Conservation (phyloP, 2,113 vertebrate genomes). For the Paratilapia polleni region DNA sequence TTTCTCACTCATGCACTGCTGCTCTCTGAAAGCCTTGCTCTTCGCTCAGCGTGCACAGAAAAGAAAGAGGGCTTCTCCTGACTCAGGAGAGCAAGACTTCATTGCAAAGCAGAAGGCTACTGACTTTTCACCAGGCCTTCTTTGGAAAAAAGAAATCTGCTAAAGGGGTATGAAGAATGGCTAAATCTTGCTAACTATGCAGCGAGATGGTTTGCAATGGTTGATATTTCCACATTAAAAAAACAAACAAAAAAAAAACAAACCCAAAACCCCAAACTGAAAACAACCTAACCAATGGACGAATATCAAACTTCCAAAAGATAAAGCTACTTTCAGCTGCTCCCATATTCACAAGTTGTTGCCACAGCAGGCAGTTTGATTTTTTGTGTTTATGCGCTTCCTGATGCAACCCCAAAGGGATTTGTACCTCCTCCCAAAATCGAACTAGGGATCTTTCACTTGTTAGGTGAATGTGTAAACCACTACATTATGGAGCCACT, state of each 20-base stretch:
- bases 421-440: too few relatives aligned
- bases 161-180: background rate
- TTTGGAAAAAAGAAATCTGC: background rate
- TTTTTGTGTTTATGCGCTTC: too few relatives aligned
- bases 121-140: accelerated
- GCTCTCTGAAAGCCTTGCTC: background rate
- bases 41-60: background rate
- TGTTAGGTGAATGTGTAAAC: too few relatives aligned
- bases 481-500: background rate
- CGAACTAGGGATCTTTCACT: too few relatives aligned
- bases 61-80: background rate
- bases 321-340: background rate
- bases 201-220: background rate
- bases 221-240: too few relatives aligned
- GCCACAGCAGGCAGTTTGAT: too few relatives aligned
- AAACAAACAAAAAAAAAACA: too few relatives aligned
- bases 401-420: too few relatives aligned
- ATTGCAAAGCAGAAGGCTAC: background rate
- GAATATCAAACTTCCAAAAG: background rate
- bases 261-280: background rate
- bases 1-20: background rate
- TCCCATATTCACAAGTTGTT: too few relatives aligned
- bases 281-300: accelerated
- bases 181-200: too few relatives aligned
- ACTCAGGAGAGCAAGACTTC: background rate